A percentile compares a stretch with the other conserved stretches of the same genome.
These are phyloP conservation scores for Chloropsis cyanopogon DNA, from an alignment of 2,113 vertebrate species.

Conservation along the genomic window DNA sequence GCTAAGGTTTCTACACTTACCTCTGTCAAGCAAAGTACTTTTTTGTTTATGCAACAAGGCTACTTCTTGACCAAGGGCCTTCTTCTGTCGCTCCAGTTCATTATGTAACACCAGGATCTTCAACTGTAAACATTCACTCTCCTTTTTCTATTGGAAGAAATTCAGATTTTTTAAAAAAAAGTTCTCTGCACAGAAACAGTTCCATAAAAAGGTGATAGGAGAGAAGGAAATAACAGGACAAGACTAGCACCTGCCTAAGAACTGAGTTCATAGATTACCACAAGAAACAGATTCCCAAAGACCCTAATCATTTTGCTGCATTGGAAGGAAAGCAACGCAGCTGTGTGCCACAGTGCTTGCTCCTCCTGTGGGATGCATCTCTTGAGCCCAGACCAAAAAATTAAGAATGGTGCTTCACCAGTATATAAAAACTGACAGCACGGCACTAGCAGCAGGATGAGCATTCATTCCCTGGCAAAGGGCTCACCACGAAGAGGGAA, in stretches of 20 bases:
- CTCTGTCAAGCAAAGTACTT: slow-evolving; percentile 81
- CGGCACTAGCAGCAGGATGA: rapidly evolving
- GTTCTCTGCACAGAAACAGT: background rate
- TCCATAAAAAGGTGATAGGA: background rate
- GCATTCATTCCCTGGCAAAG: background rate
- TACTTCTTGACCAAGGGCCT: slow-evolving; percentile 83
- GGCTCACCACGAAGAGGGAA: background rate
- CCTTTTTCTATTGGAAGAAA: slow-evolving; percentile 84
- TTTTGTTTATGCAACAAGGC: slow-evolving; percentile 85
- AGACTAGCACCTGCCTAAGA: background rate
- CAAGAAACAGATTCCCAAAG: background rate
- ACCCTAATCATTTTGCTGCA: background rate
- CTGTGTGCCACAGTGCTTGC: background rate
- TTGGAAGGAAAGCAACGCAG: background rate
- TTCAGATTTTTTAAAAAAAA: background rate
- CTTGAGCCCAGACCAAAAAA: background rate
- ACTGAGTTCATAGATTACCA: background rate
- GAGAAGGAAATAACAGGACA: background rate
- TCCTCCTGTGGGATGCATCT: background rate
- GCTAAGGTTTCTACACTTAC: slow-evolving; percentile 53
- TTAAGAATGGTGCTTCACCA: background rate
- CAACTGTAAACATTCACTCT: slow-evolving; percentile 92
- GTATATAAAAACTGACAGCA: background rate
- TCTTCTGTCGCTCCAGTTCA: slow-evolving; percentile 92
- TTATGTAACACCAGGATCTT: slow-evolving; percentile 89